These are phyloP conservation scores for Otolemur garnettii DNA, from an alignment of 2,113 vertebrate species.

Conservation along the genomic window DNA sequence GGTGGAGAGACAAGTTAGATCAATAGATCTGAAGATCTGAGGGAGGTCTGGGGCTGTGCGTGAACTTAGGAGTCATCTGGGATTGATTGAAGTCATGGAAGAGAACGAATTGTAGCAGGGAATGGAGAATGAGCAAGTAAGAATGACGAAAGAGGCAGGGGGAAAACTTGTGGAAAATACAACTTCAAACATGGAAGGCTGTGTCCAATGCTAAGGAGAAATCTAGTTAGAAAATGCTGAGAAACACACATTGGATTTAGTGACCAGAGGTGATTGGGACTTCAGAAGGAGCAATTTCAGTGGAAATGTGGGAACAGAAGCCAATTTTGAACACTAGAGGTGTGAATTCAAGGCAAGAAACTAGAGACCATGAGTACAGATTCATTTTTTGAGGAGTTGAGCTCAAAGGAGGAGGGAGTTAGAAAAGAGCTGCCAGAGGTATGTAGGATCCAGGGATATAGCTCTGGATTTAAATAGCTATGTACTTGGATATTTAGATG, in stretches of 20 bases:
- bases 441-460: too few relatives aligned
- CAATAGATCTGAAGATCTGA: background rate
- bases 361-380: too few relatives aligned
- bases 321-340: background rate
- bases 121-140: background rate
- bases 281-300: background rate
- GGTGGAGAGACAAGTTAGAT: background rate
- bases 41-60: background rate
- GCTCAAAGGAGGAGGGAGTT: background rate
- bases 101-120: background rate
- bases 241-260: rapidly evolving
- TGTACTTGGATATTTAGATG: background rate
- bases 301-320: background rate
- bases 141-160: background rate
- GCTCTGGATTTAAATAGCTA: too few relatives aligned
- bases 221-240: background rate
- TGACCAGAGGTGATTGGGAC: background rate
- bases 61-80: background rate
- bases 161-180: background rate
- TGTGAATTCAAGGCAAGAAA: too few relatives aligned
- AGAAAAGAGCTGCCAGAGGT: background rate
- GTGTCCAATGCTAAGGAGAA: background rate
- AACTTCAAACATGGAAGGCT: background rate
- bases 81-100: background rate
- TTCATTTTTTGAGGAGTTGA: background rate